Conservation (phyloP, 2,113 vertebrate genomes). For the Vireo altiloquus region DNA sequence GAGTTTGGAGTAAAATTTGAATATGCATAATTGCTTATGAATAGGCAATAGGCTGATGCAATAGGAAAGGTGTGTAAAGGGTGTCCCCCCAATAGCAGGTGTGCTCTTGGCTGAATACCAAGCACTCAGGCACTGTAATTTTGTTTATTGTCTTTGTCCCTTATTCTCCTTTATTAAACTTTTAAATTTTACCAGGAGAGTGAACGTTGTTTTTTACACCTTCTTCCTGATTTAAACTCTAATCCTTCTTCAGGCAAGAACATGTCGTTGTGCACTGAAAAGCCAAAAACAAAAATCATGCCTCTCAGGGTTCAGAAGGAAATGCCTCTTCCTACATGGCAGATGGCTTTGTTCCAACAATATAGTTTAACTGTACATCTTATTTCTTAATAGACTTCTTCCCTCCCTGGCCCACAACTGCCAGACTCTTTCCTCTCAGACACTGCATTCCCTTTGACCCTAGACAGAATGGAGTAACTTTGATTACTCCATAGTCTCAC, state of each 20-base stretch:
- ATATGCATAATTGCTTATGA: too few relatives aligned
- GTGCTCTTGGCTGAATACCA: too few relatives aligned
- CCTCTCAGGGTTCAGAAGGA: background rate
- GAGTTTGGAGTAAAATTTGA: too few relatives aligned
- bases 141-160: too few relatives aligned
- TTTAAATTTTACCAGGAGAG: too few relatives aligned
- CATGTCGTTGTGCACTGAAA: background rate
- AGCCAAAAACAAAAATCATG: background rate
- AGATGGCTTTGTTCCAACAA: background rate
- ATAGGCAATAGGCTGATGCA: too few relatives aligned
- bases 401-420: background rate
- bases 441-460: background rate
- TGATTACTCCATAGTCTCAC: background rate
- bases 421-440: background rate
- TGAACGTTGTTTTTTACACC: too few relatives aligned
- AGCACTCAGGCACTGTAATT: too few relatives aligned
- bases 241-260: background rate
- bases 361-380: background rate
- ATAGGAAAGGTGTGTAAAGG: too few relatives aligned
- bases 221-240: background rate
- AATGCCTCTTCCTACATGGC: background rate
- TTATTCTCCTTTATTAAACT: too few relatives aligned
- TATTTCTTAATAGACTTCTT: background rate
- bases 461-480: background rate
- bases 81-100: too few relatives aligned